Conservation (phyloP, 2,113 vertebrate genomes). For the Okapia johnstoni region DNA sequence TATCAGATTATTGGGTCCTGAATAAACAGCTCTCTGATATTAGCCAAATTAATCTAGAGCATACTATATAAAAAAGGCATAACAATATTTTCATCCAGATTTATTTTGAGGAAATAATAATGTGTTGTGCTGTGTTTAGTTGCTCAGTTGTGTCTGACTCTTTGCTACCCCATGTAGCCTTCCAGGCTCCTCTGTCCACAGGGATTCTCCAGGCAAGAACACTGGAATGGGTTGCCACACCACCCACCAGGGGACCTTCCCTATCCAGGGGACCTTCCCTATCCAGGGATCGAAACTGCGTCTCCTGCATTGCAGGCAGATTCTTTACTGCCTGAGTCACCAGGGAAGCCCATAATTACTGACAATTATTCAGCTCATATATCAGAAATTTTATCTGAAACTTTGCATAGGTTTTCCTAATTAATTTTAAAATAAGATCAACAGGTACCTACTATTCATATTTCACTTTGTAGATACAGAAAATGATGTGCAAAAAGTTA, state of each 20-base stretch:
- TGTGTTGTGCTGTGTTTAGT: neutral
- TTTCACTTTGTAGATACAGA: neutral
- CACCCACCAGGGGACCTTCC: too few relatives aligned
- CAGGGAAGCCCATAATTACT: neutral
- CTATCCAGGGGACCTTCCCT: too few relatives aligned
- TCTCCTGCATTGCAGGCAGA: too few relatives aligned
- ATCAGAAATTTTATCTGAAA: neutral
- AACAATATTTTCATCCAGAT: neutral
- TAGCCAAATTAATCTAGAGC: neutral
- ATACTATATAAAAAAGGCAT: neutral
- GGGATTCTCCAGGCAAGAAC: neutral
- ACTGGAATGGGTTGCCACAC: neutral
- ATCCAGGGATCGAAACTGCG: too few relatives aligned
- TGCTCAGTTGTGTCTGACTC: neutral
- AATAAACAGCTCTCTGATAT: neutral
- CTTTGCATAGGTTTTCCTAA: neutral
- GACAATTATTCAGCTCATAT: neutral
- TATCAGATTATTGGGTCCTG: neutral
- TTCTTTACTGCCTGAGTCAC: too few relatives aligned
- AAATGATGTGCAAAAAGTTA: neutral
- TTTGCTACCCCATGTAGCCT: neutral
- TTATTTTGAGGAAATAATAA: neutral
- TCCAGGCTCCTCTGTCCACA: neutral
- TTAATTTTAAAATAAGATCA: neutral
- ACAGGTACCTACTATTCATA: neutral